Evolutionary conservation across 2,888 invertebrate species (phyloP).

Genomic region (Tetanocera ferruginea): DNA sequence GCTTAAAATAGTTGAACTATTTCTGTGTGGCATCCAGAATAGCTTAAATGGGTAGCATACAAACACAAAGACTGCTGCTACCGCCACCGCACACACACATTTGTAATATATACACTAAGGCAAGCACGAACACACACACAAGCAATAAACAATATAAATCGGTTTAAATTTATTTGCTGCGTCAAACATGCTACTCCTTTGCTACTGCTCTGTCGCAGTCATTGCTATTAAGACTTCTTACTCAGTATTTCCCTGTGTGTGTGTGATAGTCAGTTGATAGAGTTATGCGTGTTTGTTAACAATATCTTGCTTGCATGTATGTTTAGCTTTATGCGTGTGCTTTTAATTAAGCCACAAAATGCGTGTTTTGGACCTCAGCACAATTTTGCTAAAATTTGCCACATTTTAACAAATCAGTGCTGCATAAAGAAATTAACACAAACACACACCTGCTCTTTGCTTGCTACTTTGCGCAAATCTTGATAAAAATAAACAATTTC

Average conservation of each 20-base stretch:
- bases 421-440: too few species aligned
- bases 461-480: too few species aligned
- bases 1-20: conserved; percentile 33
- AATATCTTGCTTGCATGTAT: neutral
- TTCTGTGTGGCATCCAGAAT: neutral
- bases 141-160: conserved; percentile 28
- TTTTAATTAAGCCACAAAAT: conserved; percentile 32
- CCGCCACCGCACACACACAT: too few species aligned
- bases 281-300: conserved; percentile 38
- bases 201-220: conserved; percentile 41
- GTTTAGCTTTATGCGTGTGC: conserved; percentile 48
- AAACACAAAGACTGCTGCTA: too few species aligned
- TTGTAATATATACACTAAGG: too few species aligned
- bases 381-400: neutral
- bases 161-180: conserved; percentile 32
- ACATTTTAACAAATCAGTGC: neutral
- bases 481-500: too few species aligned
- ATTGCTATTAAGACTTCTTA: conserved; percentile 27
- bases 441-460: neutral
- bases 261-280: conserved; percentile 44
- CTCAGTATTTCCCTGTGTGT: neutral
- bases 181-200: conserved; percentile 50
- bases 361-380: conserved; percentile 22
- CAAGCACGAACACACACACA: neutral
- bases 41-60: too few species aligned